These are phyloP conservation scores for Drosophila rhopaloa DNA, from an alignment of 1,140 invertebrate species.

Conservation along the genomic window DNA sequence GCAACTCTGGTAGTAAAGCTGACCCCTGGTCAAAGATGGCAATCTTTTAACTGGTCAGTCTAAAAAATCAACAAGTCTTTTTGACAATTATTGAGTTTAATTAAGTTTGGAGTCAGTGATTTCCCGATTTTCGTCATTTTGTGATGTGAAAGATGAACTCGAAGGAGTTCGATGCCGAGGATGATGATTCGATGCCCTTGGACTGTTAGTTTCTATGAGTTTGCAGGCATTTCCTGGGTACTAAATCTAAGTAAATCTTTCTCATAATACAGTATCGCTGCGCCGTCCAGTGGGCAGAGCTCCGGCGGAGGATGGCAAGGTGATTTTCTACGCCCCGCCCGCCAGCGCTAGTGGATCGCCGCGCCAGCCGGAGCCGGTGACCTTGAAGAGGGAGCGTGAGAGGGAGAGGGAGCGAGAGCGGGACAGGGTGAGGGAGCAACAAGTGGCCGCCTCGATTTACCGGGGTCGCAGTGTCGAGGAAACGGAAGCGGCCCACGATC, in stretches of 20 bases:
- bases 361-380: constrained; percentile 52
- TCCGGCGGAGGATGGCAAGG: constrained; percentile 76
- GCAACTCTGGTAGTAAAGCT: background rate
- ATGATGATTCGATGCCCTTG: too few relatives aligned
- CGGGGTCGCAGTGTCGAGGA: constrained; percentile 90
- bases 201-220: constrained; percentile 39
- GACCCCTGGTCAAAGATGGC: too few relatives aligned
- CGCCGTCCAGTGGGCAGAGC: constrained; percentile 77
- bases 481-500: constrained; percentile 93
- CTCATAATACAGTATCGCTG: constrained; percentile 59
- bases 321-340: constrained; percentile 83
- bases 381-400: constrained; percentile 80
- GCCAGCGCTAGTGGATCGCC: constrained; percentile 58
- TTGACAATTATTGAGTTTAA: background rate
- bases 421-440: constrained; percentile 59
- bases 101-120: background rate
- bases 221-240: background rate
- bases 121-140: too few relatives aligned
- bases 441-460: constrained; percentile 84
- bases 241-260: constrained; percentile 25
- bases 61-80: background rate
- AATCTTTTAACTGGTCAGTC: background rate
- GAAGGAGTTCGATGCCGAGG: too few relatives aligned
- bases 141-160: too few relatives aligned
- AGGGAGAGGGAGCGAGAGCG: constrained; percentile 20